Conservation (phyloP, 2,113 vertebrate genomes). For the Elephas maximus region DNA sequence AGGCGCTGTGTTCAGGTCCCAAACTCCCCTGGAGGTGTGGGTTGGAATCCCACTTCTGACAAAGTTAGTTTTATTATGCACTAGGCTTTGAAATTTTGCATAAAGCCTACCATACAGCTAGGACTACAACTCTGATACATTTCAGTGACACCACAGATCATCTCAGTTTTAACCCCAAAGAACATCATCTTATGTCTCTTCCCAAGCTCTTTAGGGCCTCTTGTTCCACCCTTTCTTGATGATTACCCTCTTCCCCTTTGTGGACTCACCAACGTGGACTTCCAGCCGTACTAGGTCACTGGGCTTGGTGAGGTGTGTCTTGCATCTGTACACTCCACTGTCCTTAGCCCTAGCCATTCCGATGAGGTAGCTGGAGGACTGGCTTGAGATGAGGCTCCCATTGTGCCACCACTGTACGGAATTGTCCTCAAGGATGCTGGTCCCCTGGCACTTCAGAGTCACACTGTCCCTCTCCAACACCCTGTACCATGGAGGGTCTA, state of each 20-base stretch:
- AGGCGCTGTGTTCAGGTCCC: too few relatives aligned
- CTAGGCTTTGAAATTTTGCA: background rate
- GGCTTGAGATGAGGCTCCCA: background rate
- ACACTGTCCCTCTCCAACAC: background rate
- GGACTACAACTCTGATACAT: background rate
- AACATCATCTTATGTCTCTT: background rate
- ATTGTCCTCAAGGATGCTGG: background rate
- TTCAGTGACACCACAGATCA: background rate
- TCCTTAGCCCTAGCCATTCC: fast-evolving
- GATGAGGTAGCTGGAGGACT: background rate
- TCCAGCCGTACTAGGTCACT: slow-evolving; percentile 25
- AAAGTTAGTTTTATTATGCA: too few relatives aligned
- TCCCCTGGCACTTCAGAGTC: slow-evolving; percentile 55
- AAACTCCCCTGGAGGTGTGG: too few relatives aligned
- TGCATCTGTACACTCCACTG: slow-evolving; percentile 68
- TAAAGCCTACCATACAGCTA: background rate
- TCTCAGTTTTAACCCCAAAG: background rate
- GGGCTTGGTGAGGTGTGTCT: background rate
- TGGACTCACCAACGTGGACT: slow-evolving; percentile 30
- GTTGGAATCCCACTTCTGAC: too few relatives aligned
- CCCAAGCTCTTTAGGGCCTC: background rate
- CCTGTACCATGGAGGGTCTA: background rate
- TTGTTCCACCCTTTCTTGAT: too few relatives aligned
- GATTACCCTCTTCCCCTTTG: background rate
- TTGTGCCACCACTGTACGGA: slow-evolving; percentile 68